These are phyloP conservation scores for Rhincodon typus DNA, from an alignment of 2,797 vertebrate species.

Conservation along the genomic window DNA sequence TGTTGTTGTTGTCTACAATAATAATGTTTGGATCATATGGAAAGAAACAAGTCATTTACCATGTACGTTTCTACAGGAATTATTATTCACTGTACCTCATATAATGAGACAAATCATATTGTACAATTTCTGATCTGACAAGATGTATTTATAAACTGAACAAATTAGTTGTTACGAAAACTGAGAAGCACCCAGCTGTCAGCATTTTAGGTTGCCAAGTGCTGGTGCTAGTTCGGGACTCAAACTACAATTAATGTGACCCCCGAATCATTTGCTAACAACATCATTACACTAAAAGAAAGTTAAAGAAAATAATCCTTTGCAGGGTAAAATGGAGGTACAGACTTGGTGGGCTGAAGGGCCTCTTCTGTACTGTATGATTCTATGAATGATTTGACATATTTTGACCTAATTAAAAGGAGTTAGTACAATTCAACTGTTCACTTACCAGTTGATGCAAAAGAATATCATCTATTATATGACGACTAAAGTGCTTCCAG, in stretches of 20 bases:
- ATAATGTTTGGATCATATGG: background rate
- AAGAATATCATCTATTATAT: background rate
- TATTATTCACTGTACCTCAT: background rate
- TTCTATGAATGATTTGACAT: too few species aligned
- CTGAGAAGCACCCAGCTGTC: background rate
- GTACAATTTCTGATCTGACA: background rate
- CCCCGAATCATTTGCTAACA: background rate
- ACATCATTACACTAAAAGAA: background rate
- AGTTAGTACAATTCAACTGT: background rate
- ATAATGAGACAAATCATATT: background rate
- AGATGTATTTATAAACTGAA: background rate
- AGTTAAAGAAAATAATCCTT: background rate
- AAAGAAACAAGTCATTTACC: background rate
- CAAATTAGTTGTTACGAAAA: background rate
- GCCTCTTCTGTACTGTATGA: too few species aligned
- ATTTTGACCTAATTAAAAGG: background rate
- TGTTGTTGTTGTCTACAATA: too few species aligned
- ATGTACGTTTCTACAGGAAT: background rate
- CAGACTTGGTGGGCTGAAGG: background rate
- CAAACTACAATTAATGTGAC: background rate
- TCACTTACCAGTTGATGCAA: background rate
- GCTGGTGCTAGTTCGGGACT: background rate
- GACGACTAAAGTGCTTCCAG: background rate
- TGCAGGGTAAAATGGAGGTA: background rate
- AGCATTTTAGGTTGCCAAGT: background rate